Evolutionary conservation across 2,113 vertebrate genomes (phyloP), one percentile per base, ranked within the genome.

Genomic region (Rhinolophus ferrumequinum): DNA sequence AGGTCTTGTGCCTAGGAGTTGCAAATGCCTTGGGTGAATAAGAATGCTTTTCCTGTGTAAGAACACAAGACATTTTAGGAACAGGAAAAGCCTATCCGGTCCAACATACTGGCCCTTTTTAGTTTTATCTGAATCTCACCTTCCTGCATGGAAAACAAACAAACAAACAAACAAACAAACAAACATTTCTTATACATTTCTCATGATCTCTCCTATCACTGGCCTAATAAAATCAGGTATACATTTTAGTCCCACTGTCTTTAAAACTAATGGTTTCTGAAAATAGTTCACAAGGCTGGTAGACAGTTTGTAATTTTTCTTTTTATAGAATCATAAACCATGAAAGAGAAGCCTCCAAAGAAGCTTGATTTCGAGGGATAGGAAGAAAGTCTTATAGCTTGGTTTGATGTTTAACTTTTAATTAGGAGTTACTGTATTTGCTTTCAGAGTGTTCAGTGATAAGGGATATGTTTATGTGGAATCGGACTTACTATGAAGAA

Each of bases 31-130:
- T 0, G 33, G 81, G 58, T 96, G 97, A 96, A 79, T 95, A 95
- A 95, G 97, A 97, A 97, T 92, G 89, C 47, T 35, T 92, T 98
- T 98, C 98, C 98, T 97, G 98, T 98, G 93, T 92, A 96, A 97
- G 94, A 97, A 93, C 89, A 97, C 92, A 87, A 88, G 97, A 96
- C 96, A 97, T 97, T 97, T 97, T 93, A 95, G 94, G 93, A 96
- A 97, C 98, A 98, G 98, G 98, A 98, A 97, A 96, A 88, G 94
- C 93, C 52, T 81, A 95, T 98, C 97, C 95, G 96, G 94, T 97
- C 93, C 96, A 97, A 95, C 86, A 97, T 96, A 97, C 97, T 95
- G 97, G 97, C 95, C 95, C 97, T 94, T 97, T 97, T 98, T 97
- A 96, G 97, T 95, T 95, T 97, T 97, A 97, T 97, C 95, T 97